Evolutionary conservation across 2,113 vertebrate genomes (phyloP).

Genomic region (Thermophis baileyi): DNA sequence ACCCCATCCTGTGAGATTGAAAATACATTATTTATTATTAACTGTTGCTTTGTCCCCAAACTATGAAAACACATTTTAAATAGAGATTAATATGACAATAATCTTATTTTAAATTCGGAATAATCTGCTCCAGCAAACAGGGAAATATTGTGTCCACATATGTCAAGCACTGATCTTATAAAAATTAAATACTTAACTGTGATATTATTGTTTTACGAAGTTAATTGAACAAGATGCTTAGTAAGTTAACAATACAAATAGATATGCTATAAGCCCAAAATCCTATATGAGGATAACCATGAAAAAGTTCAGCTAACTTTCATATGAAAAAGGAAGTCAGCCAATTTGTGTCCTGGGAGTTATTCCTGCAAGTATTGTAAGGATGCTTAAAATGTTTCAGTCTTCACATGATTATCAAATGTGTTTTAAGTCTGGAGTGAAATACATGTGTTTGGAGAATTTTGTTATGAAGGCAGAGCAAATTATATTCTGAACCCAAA

Average conservation of each 20-base stretch:
- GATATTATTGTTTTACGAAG: background rate
- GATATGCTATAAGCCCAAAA: background rate
- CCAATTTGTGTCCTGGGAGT: background rate
- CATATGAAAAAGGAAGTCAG: background rate
- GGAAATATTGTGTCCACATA: background rate
- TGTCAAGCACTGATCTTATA: background rate
- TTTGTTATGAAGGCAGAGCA: background rate
- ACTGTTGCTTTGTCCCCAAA: background rate
- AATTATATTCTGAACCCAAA: background rate
- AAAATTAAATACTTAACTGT: background rate
- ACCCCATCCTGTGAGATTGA: conserved; percentile 86
- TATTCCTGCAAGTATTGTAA: background rate
- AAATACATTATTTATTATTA: conserved; percentile 8
- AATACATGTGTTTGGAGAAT: background rate
- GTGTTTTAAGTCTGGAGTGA: background rate
- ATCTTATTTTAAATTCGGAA: background rate
- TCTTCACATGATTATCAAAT: background rate
- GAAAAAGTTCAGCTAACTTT: background rate
- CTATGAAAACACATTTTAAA: background rate
- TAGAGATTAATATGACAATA: background rate
- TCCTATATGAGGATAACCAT: background rate
- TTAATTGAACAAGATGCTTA: background rate
- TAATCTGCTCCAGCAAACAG: background rate
- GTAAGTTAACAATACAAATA: background rate
- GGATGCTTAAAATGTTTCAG: background rate